A percentile compares a stretch with the other conserved stretches of the same genome.
These are phyloP conservation scores for Zaprionus tsacasi DNA, from an alignment of 1,140 invertebrate species.

Conservation along the genomic window DNA sequence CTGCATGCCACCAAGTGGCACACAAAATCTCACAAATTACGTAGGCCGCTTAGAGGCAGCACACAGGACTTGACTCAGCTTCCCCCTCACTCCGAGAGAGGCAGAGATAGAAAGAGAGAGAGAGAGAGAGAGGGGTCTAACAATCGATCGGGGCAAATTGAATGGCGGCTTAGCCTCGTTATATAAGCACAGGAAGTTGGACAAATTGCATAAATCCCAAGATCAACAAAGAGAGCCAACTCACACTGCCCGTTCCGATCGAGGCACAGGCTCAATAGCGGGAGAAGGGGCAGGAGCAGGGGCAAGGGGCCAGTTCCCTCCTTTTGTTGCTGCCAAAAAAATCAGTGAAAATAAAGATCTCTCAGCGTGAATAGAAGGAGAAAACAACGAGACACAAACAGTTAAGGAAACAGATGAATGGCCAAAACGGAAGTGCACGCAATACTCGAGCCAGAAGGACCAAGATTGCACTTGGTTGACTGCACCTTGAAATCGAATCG, in stretches of 20 bases:
- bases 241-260: constrained; percentile 21
- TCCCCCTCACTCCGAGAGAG: background rate
- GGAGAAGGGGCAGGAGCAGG: background rate
- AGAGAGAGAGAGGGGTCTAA: background rate
- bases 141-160: constrained; percentile 35
- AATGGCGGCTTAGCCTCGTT: constrained; percentile 48
- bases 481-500: background rate
- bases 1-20: constrained; percentile 45
- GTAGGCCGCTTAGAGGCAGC: constrained; percentile 29
- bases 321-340: constrained; percentile 50
- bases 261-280: background rate
- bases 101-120: background rate
- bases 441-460: constrained; percentile 14
- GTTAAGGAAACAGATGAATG: constrained; percentile 59
- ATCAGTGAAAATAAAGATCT: constrained; percentile 32
- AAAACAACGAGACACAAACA: constrained; percentile 28
- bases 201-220: constrained; percentile 62
- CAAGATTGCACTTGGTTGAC: constrained; percentile 22
- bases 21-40: constrained; percentile 45
- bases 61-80: constrained; percentile 43
- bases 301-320: constrained; percentile 20
- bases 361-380: constrained; percentile 20
- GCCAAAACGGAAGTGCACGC: constrained; percentile 46
- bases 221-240: constrained; percentile 27
- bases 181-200: constrained; percentile 60